Conservation (phyloP, 2,888 invertebrate species). For the Drosophila setosimentum region DNA sequence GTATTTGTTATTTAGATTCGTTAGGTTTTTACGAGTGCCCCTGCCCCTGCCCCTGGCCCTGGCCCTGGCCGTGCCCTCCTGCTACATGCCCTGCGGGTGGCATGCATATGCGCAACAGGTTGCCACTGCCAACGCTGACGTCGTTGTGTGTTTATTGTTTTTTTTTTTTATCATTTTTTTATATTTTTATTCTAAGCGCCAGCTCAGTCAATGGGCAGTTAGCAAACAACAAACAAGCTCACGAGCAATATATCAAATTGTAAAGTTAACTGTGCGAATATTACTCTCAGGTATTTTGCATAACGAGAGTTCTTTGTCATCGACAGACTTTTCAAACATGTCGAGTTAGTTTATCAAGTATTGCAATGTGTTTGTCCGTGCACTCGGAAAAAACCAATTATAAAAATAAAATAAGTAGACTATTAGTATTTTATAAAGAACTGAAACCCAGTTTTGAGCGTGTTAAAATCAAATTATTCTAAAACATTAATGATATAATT, state of each 20-base stretch:
- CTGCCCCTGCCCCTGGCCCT: slow-evolving; percentile 37
- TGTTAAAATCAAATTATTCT: background rate
- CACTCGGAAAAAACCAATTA: background rate
- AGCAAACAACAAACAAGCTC: slow-evolving; percentile 14
- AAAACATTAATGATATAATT: background rate
- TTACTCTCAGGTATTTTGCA: slow-evolving; percentile 68
- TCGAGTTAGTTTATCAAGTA: slow-evolving; percentile 13
- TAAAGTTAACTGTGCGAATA: slow-evolving; percentile 50
- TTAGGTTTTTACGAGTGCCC: slow-evolving; percentile 65
- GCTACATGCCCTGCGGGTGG: slow-evolving; percentile 28
- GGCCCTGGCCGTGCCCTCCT: slow-evolving; percentile 28
- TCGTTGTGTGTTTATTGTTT: slow-evolving; percentile 6
- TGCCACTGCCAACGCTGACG: slow-evolving; percentile 57
- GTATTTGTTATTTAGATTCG: slow-evolving; percentile 81
- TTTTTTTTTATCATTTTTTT: background rate
- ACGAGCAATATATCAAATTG: slow-evolving; percentile 48
- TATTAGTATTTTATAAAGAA: too few relatives aligned
- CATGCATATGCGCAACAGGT: slow-evolving; percentile 73
- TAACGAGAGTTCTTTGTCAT: slow-evolving; percentile 62
- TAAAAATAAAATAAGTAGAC: too few relatives aligned
- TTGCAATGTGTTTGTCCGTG: slow-evolving; percentile 9
- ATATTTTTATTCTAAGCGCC: slow-evolving; percentile 73
- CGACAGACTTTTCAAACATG: background rate
- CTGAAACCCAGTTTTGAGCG: accelerated
- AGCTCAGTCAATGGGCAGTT: slow-evolving; percentile 54